Evolutionary conservation across 2,797 vertebrate species (phyloP).

Genomic region (Eospalax fontanierii): DNA sequence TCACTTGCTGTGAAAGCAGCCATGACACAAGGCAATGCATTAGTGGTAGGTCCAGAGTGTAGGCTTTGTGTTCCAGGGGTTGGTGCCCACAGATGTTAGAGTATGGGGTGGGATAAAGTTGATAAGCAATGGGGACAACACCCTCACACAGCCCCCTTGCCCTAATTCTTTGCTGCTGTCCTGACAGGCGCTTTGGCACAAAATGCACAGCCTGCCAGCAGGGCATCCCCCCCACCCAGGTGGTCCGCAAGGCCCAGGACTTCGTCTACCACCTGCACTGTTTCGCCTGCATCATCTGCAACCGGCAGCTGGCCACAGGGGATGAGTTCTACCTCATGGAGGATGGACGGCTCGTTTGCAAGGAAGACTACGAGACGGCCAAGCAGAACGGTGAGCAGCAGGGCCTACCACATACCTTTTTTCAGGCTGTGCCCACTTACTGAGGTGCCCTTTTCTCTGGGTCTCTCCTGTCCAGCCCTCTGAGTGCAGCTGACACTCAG

Average conservation of each 20-base stretch:
- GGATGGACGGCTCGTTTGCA: constrained; percentile 98
- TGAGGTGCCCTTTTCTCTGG: accelerated
- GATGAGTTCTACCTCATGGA: constrained; percentile 99
- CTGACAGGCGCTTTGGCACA: constrained; percentile 96
- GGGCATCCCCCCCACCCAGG: constrained; percentile 98
- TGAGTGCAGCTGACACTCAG: accelerated
- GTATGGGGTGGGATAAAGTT: neutral
- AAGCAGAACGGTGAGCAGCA: constrained; percentile 96
- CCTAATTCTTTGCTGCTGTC: constrained; percentile 26
- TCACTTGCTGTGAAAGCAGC: neutral
- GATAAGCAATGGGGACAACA: accelerated
- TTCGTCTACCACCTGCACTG: constrained; percentile 99
- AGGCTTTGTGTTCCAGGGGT: too few species aligned
- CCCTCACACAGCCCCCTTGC: accelerated
- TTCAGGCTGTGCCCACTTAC: accelerated
- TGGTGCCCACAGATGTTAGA: accelerated
- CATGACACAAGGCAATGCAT: accelerated
- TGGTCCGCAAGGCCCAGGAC: constrained; percentile 99
- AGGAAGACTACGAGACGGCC: constrained; percentile 98
- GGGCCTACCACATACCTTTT: accelerated
- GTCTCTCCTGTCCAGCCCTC: too few species aligned
- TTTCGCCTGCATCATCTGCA: constrained; percentile 99
- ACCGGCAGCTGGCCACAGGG: constrained; percentile 97
- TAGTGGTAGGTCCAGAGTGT: neutral
- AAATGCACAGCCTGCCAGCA: constrained; percentile 99